Evolutionary conservation across 1,140 invertebrate species (phyloP).

Genomic region (Saxidomus purpurata): DNA sequence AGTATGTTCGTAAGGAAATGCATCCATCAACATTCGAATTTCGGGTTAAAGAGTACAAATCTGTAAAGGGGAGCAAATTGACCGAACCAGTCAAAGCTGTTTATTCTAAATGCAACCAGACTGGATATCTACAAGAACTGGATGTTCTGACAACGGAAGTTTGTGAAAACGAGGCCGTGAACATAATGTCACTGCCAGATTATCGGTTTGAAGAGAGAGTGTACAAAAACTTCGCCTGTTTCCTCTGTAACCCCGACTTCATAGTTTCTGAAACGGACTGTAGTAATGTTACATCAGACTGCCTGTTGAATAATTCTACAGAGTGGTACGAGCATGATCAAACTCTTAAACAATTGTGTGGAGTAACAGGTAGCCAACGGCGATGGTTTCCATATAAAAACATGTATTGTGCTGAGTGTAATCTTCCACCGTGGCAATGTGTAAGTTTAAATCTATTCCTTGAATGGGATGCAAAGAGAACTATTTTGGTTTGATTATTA

Average conservation of each 20-base stretch:
- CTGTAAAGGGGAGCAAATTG: neutral
- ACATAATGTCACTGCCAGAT: neutral
- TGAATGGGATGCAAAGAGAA: neutral
- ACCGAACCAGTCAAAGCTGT: neutral
- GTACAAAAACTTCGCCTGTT: slow-evolving; percentile 19
- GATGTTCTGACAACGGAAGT: neutral
- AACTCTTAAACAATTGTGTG: neutral
- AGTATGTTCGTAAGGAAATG: neutral
- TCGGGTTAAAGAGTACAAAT: no score
- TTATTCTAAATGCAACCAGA: neutral
- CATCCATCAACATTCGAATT: neutral
- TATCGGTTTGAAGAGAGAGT: neutral
- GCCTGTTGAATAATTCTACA: neutral
- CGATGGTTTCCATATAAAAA: neutral
- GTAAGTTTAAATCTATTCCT: no score
- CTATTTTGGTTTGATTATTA: neutral
- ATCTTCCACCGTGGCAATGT: neutral
- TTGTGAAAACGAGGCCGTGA: neutral
- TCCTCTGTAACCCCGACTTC: neutral
- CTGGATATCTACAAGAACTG: neutral
- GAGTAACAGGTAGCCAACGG: neutral
- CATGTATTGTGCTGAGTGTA: slow-evolving; percentile 1
- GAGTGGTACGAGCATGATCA: neutral
- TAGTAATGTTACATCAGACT: neutral
- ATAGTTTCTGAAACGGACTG: neutral